Percentiles rank a stretch among this genome's conserved stretches.
Evolutionary conservation across 2,113 vertebrate genomes (phyloP).

Genomic region (Ahaetulla prasina): DNA sequence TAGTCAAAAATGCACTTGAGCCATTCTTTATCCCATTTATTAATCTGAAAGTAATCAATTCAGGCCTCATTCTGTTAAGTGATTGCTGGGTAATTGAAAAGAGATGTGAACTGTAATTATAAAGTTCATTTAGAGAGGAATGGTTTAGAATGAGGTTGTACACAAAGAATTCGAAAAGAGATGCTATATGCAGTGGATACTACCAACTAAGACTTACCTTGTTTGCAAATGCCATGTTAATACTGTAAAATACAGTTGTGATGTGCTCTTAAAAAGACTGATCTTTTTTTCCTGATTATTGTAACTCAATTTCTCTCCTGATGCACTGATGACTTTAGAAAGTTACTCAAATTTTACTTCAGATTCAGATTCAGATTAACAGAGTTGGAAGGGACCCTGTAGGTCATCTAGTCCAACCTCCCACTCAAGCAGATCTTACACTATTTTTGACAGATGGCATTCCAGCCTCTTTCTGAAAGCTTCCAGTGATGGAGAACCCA

Average conservation of each 20-base stretch:
- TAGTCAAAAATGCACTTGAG: not conserved
- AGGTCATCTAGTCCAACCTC: no score
- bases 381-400: no score
- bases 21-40: not conserved
- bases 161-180: not conserved
- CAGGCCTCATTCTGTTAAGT: not conserved
- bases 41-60: conserved; percentile 13
- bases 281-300: not conserved
- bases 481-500: no score
- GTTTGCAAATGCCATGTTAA: not conserved
- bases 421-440: no score
- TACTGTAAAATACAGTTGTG: not conserved
- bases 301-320: not conserved
- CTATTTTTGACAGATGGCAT: no score
- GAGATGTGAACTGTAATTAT: not conserved
- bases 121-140: not conserved
- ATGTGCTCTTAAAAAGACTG: not conserved
- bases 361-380: no score
- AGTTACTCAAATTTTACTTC: not conserved
- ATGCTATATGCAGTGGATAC: not conserved
- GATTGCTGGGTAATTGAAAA: not conserved
- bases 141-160: not conserved
- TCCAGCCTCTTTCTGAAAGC: no score
- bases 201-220: not conserved
- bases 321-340: not conserved